These are phyloP conservation scores for Penaeus monodon DNA, from an alignment of 2,888 invertebrate species.

Conservation along the genomic window DNA sequence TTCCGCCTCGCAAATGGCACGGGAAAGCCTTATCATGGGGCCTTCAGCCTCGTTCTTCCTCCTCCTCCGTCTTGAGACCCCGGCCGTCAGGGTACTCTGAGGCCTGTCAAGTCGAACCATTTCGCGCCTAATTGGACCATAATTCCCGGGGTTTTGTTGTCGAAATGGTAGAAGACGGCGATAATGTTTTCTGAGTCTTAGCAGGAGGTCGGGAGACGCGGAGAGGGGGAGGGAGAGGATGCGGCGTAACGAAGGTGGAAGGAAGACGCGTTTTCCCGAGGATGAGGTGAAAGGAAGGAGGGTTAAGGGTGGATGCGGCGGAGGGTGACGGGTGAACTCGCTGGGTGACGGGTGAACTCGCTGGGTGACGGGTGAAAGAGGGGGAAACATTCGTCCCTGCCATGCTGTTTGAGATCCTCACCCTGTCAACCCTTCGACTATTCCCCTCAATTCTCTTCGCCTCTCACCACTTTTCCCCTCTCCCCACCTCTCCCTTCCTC, in stretches of 20 bases:
- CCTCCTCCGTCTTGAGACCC: background rate
- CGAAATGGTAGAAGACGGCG: background rate
- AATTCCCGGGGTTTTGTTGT: slow-evolving; percentile 1
- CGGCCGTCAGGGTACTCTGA: background rate
- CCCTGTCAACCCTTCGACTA: too few relatives aligned
- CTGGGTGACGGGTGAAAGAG: too few relatives aligned
- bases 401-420: too few relatives aligned
- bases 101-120: slow-evolving; percentile 8
- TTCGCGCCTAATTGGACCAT: slow-evolving; percentile 6
- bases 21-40: background rate
- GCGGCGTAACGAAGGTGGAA: background rate
- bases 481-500: too few relatives aligned
- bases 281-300: slow-evolving; percentile 7
- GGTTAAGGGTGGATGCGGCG: background rate
- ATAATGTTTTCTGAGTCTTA: background rate
- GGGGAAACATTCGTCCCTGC: too few relatives aligned
- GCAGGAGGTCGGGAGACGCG: background rate
- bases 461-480: too few relatives aligned
- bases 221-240: slow-evolving; percentile 18
- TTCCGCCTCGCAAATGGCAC: background rate
- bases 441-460: too few relatives aligned
- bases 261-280: background rate
- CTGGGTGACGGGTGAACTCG: too few relatives aligned
- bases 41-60: background rate
- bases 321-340: too few relatives aligned